Conservation (phyloP, 2,797 vertebrate genomes). For the Pagetopsis macropterus region DNA sequence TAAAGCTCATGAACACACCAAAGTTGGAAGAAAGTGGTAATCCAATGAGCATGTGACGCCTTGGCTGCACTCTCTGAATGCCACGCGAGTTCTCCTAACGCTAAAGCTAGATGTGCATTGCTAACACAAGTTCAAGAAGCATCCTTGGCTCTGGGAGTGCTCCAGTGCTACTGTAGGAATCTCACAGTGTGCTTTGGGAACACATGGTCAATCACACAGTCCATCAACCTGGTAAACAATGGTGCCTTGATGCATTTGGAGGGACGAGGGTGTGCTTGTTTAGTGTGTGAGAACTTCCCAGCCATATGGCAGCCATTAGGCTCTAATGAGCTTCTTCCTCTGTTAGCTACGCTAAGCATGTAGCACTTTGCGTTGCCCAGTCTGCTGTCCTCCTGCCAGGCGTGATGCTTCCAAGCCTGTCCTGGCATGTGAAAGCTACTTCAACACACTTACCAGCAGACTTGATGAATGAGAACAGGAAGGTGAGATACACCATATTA, state of each 20-base stretch:
- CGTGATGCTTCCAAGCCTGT: conserved; percentile 26
- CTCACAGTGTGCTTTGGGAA: conserved; percentile 31
- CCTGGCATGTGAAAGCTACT: conserved; percentile 19
- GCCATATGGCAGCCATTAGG: conserved; percentile 69
- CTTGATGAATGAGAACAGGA: conserved; percentile 43
- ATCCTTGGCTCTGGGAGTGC: conserved; percentile 22
- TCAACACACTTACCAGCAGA: conserved; percentile 31
- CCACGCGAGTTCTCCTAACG: neutral
- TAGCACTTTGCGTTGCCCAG: conserved; percentile 24
- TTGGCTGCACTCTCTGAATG: too few relatives aligned
- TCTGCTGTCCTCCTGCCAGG: conserved; percentile 30
- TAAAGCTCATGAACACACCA: too few relatives aligned
- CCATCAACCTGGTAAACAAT: conserved; percentile 64
- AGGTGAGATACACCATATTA: conserved; percentile 4
- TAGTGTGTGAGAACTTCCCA: conserved; percentile 51
- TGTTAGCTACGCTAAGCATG: conserved; percentile 58
- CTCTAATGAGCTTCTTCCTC: conserved; percentile 69
- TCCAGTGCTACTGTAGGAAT: conserved; percentile 47
- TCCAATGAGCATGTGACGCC: too few relatives aligned
- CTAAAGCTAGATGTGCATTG: neutral
- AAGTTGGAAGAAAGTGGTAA: too few relatives aligned
- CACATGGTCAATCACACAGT: conserved; percentile 61
- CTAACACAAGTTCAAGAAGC: conserved; percentile 21
- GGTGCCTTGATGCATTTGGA: conserved; percentile 47
- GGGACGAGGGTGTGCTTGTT: conserved; percentile 53